These are phyloP conservation scores for Macaria liturata DNA, from an alignment of 2,888 invertebrate species.

Conservation along the genomic window DNA sequence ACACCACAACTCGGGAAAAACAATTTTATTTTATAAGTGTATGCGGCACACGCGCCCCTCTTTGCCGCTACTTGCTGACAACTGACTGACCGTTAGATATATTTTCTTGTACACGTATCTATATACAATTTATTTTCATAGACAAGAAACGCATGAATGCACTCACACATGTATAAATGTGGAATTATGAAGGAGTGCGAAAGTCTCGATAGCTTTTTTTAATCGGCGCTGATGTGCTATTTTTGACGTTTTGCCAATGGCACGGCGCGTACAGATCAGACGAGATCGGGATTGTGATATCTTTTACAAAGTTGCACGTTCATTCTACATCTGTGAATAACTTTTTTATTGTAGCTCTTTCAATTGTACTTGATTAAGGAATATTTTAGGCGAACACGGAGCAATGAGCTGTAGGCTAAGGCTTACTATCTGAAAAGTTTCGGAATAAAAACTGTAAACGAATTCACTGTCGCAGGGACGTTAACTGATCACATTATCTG, in stretches of 20 bases:
- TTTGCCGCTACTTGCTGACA: constrained; percentile 70
- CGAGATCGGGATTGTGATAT: constrained; percentile 25
- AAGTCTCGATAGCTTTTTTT: constrained; percentile 41
- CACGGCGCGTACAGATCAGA: constrained; percentile 26
- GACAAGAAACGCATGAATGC: constrained; percentile 61
- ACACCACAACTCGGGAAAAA: constrained; percentile 44
- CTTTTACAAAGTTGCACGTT: not conserved
- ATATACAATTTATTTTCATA: constrained; percentile 78
- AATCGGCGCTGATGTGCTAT: constrained; percentile 45
- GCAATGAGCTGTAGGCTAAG: too few relatives aligned
- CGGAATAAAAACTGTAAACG: too few relatives aligned
- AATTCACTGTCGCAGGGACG: too few relatives aligned
- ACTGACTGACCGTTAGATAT: constrained; percentile 72
- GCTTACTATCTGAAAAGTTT: too few relatives aligned
- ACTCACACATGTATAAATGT: constrained; percentile 39
- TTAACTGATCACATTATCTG: too few relatives aligned
- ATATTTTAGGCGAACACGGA: too few relatives aligned
- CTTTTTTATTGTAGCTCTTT: too few relatives aligned
- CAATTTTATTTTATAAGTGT: constrained; percentile 52
- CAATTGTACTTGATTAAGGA: too few relatives aligned
- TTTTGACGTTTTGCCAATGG: constrained; percentile 55
- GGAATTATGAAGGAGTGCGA: constrained; percentile 38
- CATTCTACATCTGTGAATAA: too few relatives aligned
- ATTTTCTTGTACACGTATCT: constrained; percentile 62
- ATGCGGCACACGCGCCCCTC: constrained; percentile 55